These are phyloP conservation scores for Dicycla oo DNA, from an alignment of 2,888 invertebrate species.

Conservation along the genomic window DNA sequence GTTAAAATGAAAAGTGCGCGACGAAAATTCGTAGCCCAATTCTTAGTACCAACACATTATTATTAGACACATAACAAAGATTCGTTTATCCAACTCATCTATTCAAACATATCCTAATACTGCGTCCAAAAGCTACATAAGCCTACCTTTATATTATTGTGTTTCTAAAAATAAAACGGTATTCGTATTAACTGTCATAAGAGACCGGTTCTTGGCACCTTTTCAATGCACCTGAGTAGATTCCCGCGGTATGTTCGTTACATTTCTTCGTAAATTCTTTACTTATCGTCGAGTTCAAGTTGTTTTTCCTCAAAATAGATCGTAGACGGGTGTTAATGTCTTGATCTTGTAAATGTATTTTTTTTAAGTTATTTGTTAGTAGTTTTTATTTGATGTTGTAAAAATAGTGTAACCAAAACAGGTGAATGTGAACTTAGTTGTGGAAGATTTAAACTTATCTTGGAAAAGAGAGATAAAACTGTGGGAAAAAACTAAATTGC, in stretches of 20 bases:
- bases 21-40: conserved; percentile 46
- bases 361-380: neutral
- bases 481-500: conserved; percentile 28
- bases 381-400: conserved; percentile 21
- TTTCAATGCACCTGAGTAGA: conserved; percentile 68
- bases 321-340: conserved; percentile 47
- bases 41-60: neutral
- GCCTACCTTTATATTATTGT: conserved; percentile 68
- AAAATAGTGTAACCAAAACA: conserved; percentile 6
- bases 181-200: conserved; percentile 75
- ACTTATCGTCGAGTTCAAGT: conserved; percentile 62
- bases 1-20: neutral
- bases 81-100: neutral
- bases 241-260: conserved; percentile 67
- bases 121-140: conserved; percentile 50
- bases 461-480: conserved; percentile 14
- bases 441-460: neutral
- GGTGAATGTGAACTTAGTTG: conserved; percentile 1
- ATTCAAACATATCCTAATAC: conserved; percentile 18
- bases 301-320: conserved; percentile 59
- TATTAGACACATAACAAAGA: neutral
- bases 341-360: conserved; percentile 34
- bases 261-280: conserved; percentile 68
- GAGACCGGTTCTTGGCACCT: conserved; percentile 75
- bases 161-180: conserved; percentile 73